Conservation (phyloP, 2,113 vertebrate genomes). For the Scophthalmus maximus region DNA sequence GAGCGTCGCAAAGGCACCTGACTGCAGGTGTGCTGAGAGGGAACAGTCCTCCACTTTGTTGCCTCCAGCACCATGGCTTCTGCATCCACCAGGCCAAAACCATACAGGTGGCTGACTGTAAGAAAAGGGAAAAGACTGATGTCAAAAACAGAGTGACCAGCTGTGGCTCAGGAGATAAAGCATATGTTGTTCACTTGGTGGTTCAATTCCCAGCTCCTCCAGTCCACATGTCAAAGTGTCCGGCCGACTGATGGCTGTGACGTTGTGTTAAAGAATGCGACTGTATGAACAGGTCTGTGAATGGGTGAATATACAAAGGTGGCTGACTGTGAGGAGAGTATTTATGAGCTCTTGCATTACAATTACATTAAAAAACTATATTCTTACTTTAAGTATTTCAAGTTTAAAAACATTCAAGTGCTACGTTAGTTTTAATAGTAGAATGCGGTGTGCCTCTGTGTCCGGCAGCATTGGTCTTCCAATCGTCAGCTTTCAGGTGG, state of each 20-base stretch:
- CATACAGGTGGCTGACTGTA: slow-evolving; percentile 95
- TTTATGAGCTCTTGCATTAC: too few relatives aligned
- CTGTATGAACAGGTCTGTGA: too few relatives aligned
- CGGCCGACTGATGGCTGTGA: too few relatives aligned
- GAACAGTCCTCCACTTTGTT: slow-evolving; percentile 88
- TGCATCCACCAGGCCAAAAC: slow-evolving; percentile 95
- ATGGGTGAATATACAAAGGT: too few relatives aligned
- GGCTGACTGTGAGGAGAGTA: too few relatives aligned
- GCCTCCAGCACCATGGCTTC: slow-evolving; percentile 92
- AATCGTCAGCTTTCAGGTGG: slow-evolving; percentile 90
- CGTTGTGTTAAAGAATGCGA: too few relatives aligned
- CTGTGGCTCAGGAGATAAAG: too few relatives aligned
- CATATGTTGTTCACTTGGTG: too few relatives aligned
- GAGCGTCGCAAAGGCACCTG: slow-evolving; percentile 82
- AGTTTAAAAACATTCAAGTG: slow-evolving; percentile 3
- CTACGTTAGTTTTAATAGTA: slow-evolving; percentile 4
- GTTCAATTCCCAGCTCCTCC: too few relatives aligned
- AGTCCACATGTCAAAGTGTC: too few relatives aligned
- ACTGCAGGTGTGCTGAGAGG: slow-evolving; percentile 86
- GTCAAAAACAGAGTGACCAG: background rate
- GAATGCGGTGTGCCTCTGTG: slow-evolving; percentile 84
- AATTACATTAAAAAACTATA: too few relatives aligned
- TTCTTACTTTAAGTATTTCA: too few relatives aligned
- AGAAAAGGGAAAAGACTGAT: slow-evolving; percentile 78
- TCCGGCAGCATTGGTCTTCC: slow-evolving; percentile 91